Evolutionary conservation across 1,140 invertebrate species (phyloP), one percentile per base, ranked within the genome.

Genomic region (Drosophila suzukii): DNA sequence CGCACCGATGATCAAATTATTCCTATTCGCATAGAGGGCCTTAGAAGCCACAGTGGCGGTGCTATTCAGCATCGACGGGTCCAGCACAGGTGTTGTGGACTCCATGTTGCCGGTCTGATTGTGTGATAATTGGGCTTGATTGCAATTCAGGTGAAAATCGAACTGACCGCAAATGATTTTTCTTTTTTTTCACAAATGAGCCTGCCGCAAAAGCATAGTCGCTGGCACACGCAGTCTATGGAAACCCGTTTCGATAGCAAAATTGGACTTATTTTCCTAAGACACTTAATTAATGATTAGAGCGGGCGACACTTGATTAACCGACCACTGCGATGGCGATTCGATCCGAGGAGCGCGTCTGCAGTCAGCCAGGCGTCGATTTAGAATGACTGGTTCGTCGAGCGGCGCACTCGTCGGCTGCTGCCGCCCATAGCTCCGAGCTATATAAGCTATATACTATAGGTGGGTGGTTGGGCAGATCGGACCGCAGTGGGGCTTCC

Each of bases 341-440:
- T 66, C 47, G 61, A 75, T 70, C 60, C 49, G 73, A 70, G 72
- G 68, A 76, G 73, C 77, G 75, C 85, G 84, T 84, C 77, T 79
- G 81, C 76, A 88, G 56, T 55, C 71, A 73, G 72, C 73, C 59
- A 86, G 75, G 50, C 60, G 75, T 83, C 83, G 83, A 76, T 83
- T 72, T 76, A 79, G 83, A 86, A 88, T 86, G 79, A 81, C 61
- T 62, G 32, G 15, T 10, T 15, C 39, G 32, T 11, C 54, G 44
- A 74, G 49, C 47, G 34, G 36, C 51, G 70, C 53, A 44, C 12
- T 27, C 56, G 47, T 47, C 50, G 32, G 32, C 62, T 63, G 62
- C 36, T 62, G 60, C 13, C 60, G 60, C 13, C 60, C 15, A 49
- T 49, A 36, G 68, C 65, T 71, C 36, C 30, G 24, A 44, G 49